phyloP scores from a whole-genome alignment of 2,888 invertebrate species.

The Bombylius major region DNA sequence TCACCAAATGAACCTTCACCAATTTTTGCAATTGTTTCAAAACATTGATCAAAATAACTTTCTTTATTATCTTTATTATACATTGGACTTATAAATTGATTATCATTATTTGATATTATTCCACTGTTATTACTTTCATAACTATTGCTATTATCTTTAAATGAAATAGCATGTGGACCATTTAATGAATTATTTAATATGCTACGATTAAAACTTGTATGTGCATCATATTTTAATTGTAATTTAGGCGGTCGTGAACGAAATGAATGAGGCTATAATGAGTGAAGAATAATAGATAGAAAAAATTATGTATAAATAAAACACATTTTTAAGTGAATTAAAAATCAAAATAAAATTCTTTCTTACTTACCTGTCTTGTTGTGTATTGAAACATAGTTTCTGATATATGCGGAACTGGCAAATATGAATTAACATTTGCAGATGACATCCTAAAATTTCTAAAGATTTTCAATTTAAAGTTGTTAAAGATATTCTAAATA shows the following conservation, averaged over 20 bases:
- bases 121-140: neutral
- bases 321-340: neutral
- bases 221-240: constrained; percentile 26
- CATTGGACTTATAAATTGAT: constrained; percentile 25
- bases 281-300: too few species aligned
- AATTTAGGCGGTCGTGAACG: constrained; percentile 16
- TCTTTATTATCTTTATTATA: constrained; percentile 32
- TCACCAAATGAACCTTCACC: constrained; percentile 68
- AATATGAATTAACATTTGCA: neutral
- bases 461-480: too few species aligned
- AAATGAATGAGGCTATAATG: constrained; percentile 7
- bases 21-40: constrained; percentile 45
- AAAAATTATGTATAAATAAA: neutral
- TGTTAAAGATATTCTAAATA: too few species aligned
- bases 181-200: constrained; percentile 17
- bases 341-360: neutral
- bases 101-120: constrained; percentile 13
- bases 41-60: constrained; percentile 56
- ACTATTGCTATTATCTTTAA: constrained; percentile 18
- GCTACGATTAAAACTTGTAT: constrained; percentile 29
- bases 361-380: neutral
- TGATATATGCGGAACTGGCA: neutral
- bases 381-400: neutral
- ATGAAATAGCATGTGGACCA: constrained; percentile 31
- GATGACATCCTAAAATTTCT: neutral